A percentile compares a stretch with the other conserved stretches of the same genome.
These are phyloP conservation scores for Thalassoma bifasciatum DNA, from an alignment of 2,113 vertebrate species.

Conservation along the genomic window DNA sequence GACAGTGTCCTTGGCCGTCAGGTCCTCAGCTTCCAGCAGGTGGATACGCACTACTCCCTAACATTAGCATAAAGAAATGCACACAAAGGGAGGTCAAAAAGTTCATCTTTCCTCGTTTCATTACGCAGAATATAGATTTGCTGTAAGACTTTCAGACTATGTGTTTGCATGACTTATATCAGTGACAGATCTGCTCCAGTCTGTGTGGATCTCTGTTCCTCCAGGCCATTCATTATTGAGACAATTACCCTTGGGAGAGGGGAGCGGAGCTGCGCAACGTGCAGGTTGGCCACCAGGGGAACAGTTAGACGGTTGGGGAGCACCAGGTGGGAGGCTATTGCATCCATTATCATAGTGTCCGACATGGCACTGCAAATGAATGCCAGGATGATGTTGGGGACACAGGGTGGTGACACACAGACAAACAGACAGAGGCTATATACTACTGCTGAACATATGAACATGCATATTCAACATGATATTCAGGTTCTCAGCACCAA, in stretches of 20 bases:
- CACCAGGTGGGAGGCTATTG: conserved; percentile 92
- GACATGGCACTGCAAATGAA: conserved; percentile 87
- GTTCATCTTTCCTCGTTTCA: not conserved
- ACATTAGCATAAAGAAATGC: not conserved
- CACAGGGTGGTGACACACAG: conserved; percentile 57
- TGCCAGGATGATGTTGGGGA: conserved; percentile 63
- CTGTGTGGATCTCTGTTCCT: conserved; percentile 20
- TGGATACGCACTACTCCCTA: conserved; percentile 94
- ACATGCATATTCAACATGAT: conserved; percentile 54
- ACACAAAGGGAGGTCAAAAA: conserved; percentile 6
- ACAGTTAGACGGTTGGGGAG: conserved; percentile 93
- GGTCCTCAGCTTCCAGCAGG: conserved; percentile 86
- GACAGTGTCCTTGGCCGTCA: conserved; percentile 90
- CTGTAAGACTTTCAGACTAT: conserved; percentile 11
- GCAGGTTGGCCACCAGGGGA: conserved; percentile 90
- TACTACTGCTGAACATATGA: conserved; percentile 37
- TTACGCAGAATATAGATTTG: conserved; percentile 10
- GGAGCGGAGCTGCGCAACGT: conserved; percentile 90
- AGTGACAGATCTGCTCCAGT: conserved; percentile 5
- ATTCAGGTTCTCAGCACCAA: conserved; percentile 24
- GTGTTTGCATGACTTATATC: conserved; percentile 37
- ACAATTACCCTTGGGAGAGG: conserved; percentile 92
- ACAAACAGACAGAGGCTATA: conserved; percentile 57
- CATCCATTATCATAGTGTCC: conserved; percentile 95
- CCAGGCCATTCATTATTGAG: conserved; percentile 35